A percentile compares a stretch with the other conserved stretches of the same genome.
These are phyloP conservation scores for Macrochelys suwanniensis DNA, from an alignment of 2,797 vertebrate species.

Conservation along the genomic window DNA sequence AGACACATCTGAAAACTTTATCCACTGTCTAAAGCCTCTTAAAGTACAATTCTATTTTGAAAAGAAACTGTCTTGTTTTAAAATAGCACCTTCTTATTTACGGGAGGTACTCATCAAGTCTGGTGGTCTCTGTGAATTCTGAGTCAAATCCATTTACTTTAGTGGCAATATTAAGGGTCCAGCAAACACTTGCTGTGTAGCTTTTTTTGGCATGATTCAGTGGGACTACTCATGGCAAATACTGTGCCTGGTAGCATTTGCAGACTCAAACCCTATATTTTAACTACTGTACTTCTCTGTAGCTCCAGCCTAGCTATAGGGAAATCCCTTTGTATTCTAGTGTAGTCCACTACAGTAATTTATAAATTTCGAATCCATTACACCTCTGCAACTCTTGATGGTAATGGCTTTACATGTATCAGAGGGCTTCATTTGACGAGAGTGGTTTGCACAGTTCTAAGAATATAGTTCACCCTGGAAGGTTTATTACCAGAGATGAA, in stretches of 20 bases:
- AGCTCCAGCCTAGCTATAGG: too few species aligned
- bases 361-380: background rate
- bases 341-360: too few species aligned
- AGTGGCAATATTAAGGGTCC: background rate
- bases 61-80: background rate
- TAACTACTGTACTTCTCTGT: too few species aligned
- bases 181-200: background rate
- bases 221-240: background rate
- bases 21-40: background rate
- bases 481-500: background rate
- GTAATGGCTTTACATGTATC: background rate
- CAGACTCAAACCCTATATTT: background rate
- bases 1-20: background rate
- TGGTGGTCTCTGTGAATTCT: background rate
- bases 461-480: background rate
- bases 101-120: too few species aligned
- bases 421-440: background rate
- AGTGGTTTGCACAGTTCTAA: background rate
- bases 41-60: background rate
- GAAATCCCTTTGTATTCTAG: too few species aligned
- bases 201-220: background rate
- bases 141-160: background rate
- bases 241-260: background rate
- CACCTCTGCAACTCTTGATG: background rate
- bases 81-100: background rate